A percentile compares a stretch with the other conserved stretches of the same genome.
Conservation (phyloP, 92 coral and sea anemone genomes). For the Zoanthus gigantus region DNA sequence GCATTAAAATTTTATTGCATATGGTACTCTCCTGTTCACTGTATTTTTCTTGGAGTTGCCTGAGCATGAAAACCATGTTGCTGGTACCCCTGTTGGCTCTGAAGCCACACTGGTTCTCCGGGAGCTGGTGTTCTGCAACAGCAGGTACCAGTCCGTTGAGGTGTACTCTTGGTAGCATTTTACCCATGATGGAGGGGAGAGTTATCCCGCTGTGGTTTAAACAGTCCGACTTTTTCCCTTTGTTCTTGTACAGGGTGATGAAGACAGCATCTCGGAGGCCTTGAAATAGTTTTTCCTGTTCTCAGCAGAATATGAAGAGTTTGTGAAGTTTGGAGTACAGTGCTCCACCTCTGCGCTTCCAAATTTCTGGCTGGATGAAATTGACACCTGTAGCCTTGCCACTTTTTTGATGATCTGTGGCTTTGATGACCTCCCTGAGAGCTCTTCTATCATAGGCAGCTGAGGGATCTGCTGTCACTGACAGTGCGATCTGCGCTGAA, state of each 20-base stretch:
- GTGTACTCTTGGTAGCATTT: neutral
- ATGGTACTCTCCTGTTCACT: too few species aligned
- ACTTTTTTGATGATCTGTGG: conserved; percentile 29
- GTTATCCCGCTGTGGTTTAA: too few species aligned
- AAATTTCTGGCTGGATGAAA: conserved; percentile 30
- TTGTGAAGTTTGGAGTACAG: neutral
- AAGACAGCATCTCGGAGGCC: too few species aligned
- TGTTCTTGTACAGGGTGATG: too few species aligned
- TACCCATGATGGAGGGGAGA: neutral
- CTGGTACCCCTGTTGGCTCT: too few species aligned
- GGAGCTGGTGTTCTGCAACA: too few species aligned
- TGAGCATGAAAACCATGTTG: too few species aligned
- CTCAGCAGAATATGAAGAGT: neutral
- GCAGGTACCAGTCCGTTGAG: too few species aligned
- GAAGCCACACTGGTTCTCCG: too few species aligned
- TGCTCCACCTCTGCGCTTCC: conserved; percentile 44
- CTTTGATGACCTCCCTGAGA: conserved; percentile 12
- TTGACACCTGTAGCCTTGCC: conserved; percentile 40
- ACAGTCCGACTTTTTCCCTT: too few species aligned
- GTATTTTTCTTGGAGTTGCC: neutral
- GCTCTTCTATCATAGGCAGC: conserved; percentile 14
- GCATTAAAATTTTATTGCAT: too few species aligned
- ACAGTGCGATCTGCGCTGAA: conserved; percentile 34
- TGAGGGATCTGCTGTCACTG: conserved; percentile 11
- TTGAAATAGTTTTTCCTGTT: neutral